Evolutionary conservation across 1,140 invertebrate genomes (phyloP).

Genomic region (Lanistes nyassanus): DNA sequence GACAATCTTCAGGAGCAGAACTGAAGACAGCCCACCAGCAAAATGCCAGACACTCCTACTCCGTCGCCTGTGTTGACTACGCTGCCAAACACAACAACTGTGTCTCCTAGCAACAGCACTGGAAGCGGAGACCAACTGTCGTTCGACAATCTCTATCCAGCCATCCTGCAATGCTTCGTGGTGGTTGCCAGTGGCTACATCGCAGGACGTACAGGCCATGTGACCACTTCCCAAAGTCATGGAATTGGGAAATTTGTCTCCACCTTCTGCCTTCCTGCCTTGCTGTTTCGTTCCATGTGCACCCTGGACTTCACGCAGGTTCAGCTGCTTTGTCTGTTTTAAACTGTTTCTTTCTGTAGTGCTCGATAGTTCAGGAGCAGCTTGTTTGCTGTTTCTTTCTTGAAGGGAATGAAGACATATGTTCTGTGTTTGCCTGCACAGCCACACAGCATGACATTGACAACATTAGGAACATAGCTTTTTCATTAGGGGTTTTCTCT

Average conservation of each 20-base stretch:
- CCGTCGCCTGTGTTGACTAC: no score
- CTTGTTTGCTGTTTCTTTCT: no score
- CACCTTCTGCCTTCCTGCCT: conserved; percentile 89
- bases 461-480: no score
- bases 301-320: conserved; percentile 80
- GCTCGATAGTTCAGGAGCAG: not conserved
- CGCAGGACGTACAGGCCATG: conserved; percentile 85
- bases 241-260: conserved; percentile 93
- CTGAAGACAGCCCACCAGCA: no score
- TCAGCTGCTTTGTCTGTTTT: conserved; percentile 86
- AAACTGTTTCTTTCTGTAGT: not conserved
- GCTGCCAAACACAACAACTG: no score
- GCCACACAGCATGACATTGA: no score
- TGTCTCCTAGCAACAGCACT: not conserved
- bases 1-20: no score
- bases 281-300: conserved; percentile 92
- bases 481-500: no score
- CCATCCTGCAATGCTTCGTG: conserved; percentile 89
- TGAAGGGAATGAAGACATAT: no score
- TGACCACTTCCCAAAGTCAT: conserved; percentile 83
- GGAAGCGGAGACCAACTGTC: conserved; percentile 29
- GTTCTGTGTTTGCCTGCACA: no score
- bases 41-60: no score
- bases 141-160: conserved; percentile 86
- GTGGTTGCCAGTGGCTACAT: conserved; percentile 92